Evolutionary conservation across 1,140 invertebrate genomes (phyloP).

Genomic region (Saccostrea glomerata): DNA sequence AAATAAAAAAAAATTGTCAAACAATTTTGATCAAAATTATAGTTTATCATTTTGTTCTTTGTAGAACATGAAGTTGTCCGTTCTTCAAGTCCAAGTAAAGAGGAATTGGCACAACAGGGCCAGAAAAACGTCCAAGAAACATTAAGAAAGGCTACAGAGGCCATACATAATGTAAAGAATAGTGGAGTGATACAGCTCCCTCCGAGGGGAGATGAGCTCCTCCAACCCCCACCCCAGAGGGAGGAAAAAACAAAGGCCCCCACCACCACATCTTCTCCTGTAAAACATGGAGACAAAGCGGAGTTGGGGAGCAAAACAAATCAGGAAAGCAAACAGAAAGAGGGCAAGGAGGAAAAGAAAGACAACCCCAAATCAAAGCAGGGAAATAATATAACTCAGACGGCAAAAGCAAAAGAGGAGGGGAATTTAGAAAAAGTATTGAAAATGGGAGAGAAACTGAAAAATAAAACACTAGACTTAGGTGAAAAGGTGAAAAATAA

Average conservation of each 20-base stretch:
- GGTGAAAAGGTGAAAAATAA: slow-evolving; percentile 71
- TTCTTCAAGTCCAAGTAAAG: neutral
- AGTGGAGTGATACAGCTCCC: neutral
- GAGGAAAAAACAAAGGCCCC: neutral
- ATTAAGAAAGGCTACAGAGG: neutral
- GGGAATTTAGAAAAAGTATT: slow-evolving; percentile 63
- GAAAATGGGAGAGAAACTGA: slow-evolving; percentile 65
- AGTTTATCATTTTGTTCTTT: neutral
- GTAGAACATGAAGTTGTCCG: neutral
- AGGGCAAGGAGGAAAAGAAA: neutral
- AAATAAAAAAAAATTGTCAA: too few relatives aligned
- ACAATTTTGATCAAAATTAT: neutral
- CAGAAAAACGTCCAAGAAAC: neutral
- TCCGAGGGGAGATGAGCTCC: neutral
- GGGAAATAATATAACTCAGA: neutral
- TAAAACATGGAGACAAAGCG: neutral
- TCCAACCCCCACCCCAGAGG: neutral
- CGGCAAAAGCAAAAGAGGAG: slow-evolving; percentile 6
- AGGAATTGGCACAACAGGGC: neutral
- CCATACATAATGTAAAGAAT: neutral
- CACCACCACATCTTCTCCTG: neutral
- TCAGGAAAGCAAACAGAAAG: neutral
- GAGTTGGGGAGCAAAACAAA: neutral
- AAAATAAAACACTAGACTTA: slow-evolving; percentile 69
- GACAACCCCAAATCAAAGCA: neutral